These are phyloP conservation scores for Eurytoma californica DNA, from an alignment of 2,888 invertebrate genomes.

Conservation along the genomic window DNA sequence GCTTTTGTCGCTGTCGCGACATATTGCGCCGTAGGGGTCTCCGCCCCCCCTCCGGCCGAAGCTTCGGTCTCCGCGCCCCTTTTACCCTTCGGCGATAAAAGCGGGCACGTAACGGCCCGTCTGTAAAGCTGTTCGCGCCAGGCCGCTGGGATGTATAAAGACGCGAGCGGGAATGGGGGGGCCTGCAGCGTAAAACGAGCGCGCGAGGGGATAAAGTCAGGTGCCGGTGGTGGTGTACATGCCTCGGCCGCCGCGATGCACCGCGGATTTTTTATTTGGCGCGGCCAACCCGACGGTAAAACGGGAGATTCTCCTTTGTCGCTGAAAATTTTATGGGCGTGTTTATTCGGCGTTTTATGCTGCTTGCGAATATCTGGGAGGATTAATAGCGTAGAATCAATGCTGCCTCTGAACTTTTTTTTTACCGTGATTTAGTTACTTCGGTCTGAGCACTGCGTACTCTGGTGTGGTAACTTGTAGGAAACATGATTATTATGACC, in stretches of 20 bases:
- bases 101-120: background rate
- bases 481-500: too few relatives aligned
- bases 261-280: constrained; percentile 8
- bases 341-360: too few relatives aligned
- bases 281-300: background rate
- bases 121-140: constrained; percentile 29
- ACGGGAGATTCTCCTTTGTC: too few relatives aligned
- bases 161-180: background rate
- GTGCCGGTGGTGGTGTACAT: background rate
- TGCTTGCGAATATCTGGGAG: too few relatives aligned
- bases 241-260: background rate
- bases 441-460: too few relatives aligned
- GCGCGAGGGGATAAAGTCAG: constrained; percentile 23
- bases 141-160: background rate
- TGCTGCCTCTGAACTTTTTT: too few relatives aligned
- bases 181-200: background rate
- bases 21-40: background rate
- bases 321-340: too few relatives aligned
- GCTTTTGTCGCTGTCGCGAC: too few relatives aligned
- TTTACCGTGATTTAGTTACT: too few relatives aligned
- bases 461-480: too few relatives aligned
- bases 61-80: background rate
- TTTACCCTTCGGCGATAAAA: constrained; percentile 12
- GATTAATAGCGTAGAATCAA: too few relatives aligned
- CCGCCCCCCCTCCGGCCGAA: too few relatives aligned